Percentiles rank a stretch among this genome's conserved stretches.
Conservation (phyloP, 1,140 invertebrate species). For the Ephestia elutella region DNA sequence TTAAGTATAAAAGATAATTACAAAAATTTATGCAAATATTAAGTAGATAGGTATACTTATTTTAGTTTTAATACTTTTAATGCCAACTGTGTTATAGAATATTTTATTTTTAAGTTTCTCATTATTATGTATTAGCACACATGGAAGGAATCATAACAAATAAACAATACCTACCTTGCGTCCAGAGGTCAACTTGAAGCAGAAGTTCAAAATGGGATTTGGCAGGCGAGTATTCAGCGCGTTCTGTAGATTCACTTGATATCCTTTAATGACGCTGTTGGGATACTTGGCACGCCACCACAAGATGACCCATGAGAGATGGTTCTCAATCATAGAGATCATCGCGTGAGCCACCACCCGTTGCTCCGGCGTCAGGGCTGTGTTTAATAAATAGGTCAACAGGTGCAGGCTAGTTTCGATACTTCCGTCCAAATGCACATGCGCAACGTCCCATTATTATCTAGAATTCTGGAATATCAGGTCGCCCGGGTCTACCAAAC, state of each 20-base stretch:
- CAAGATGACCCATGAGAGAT: slow-evolving; percentile 90
- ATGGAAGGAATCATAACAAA: background rate
- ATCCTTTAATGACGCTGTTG: slow-evolving; percentile 88
- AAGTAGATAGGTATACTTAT: too few species aligned
- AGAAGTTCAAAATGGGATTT: slow-evolving; percentile 90
- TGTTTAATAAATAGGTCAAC: slow-evolving; percentile 27
- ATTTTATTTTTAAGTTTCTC: too few species aligned
- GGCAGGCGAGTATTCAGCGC: slow-evolving; percentile 89
- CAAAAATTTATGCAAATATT: too few species aligned
- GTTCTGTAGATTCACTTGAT: slow-evolving; percentile 92
- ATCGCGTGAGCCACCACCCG: slow-evolving; percentile 92
- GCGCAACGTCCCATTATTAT: slow-evolving; percentile 32
- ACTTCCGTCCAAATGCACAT: slow-evolving; percentile 37
- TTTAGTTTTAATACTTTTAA: too few species aligned
- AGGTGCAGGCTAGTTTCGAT: slow-evolving; percentile 15
- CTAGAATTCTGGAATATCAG: slow-evolving; percentile 29
- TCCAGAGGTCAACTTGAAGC: slow-evolving; percentile 91
- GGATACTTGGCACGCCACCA: slow-evolving; percentile 93
- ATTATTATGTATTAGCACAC: too few species aligned
- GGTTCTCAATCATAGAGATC: slow-evolving; percentile 96
- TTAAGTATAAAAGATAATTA: too few species aligned
- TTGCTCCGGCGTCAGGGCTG: slow-evolving; percentile 85
- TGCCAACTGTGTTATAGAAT: too few species aligned
- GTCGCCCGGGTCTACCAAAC: slow-evolving; percentile 3
- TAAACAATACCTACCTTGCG: slow-evolving; percentile 81